Base-by-base conservation (phyloP, 2,888 invertebrate species). In the Diogma glabrata region DNA sequence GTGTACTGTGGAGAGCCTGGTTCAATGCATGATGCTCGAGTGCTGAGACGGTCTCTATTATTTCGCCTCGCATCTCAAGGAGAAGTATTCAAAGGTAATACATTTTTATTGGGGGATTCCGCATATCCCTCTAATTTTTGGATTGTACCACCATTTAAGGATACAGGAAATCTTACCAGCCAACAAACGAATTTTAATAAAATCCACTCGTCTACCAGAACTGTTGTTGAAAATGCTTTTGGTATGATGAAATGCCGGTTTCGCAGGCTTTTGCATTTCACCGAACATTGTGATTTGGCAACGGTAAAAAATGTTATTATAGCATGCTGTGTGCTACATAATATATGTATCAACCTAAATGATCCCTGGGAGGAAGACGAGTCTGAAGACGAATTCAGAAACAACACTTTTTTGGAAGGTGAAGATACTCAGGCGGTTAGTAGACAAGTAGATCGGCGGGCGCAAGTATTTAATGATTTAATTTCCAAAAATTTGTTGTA, bases 241-340 rank as follows among this genome's bases (percentile, higher is more conserved):
- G 61, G 58, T 4, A 23, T 62, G 5, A 51, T 63, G 12, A 65
- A 64, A 53, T 36, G 53, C 4, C 51, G 63, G 24, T 64, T 63
- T 52, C 53, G 58, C 12, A 56, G 61, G 36, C 12, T 20, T 8
- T 47, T 63, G 2, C 56, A 59, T 38, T 56, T 57, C 43, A 55
- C 55, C 1, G 59, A 61, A 38, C 55, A 56, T 48, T 52, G 46
- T 3, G 49, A 58, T 51, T 45, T 58, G 6, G 40, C 47, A n/a
- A 43, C 47, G 19, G 36, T 59, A 1, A 48, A 51, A 9, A 55
- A 58, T 36, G 33, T 55, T 7, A 52, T 57, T n/a, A 54, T 56
- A 4, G 54, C 60, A 40, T 55, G 56, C 6, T 60, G 58, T 54
- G 47, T 57, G 47, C 33, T 57, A 33, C 57, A 59, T 24, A 59